A percentile compares a stretch with the other conserved stretches of the same genome.
Evolutionary conservation across 2,797 vertebrate species (phyloP).

Genomic region (Champsocephalus gunnari): DNA sequence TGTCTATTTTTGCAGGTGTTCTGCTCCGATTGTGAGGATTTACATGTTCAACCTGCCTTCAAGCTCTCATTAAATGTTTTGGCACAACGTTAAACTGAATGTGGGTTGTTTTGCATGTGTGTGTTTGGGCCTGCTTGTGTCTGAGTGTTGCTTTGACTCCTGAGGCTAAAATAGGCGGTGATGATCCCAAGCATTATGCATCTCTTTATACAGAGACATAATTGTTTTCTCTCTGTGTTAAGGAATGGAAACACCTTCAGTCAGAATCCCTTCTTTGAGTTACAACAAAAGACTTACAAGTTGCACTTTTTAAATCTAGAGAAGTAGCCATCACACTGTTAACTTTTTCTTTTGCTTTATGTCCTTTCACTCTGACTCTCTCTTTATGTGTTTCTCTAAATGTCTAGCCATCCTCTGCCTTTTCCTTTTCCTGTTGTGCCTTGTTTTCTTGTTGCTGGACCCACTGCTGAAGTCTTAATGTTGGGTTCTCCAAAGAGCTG

Average conservation of each 20-base stretch:
- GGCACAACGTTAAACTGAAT: slow-evolving; percentile 45
- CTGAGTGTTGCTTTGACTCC: slow-evolving; percentile 63
- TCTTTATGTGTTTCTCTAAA: slow-evolving; percentile 27
- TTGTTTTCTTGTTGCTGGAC: slow-evolving; percentile 59
- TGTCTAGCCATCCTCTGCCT: slow-evolving; percentile 29
- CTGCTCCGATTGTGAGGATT: slow-evolving; percentile 70
- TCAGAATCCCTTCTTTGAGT: slow-evolving; percentile 49
- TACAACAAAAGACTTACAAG: slow-evolving; percentile 9
- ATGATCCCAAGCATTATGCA: slow-evolving; percentile 71
- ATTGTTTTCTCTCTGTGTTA: slow-evolving; percentile 55
- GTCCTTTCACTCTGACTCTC: slow-evolving; percentile 18
- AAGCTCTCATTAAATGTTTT: slow-evolving; percentile 56
- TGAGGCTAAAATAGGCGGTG: slow-evolving; percentile 58
- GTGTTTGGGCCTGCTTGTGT: slow-evolving; percentile 61
- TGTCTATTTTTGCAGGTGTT: slow-evolving; percentile 88
- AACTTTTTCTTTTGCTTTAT: slow-evolving; percentile 26
- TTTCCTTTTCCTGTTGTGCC: slow-evolving; percentile 51
- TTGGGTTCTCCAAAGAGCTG: slow-evolving; percentile 53
- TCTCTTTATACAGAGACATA: slow-evolving; percentile 61
- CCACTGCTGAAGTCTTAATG: slow-evolving; percentile 50
- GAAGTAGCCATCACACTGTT: not conserved
- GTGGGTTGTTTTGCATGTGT: slow-evolving; percentile 54
- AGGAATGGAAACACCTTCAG: slow-evolving; percentile 53
- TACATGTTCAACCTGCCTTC: slow-evolving; percentile 59
- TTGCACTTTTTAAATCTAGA: slow-evolving; percentile 8